Base-by-base conservation (phyloP, 1,140 invertebrate species). In the Dysdera silvatica region DNA sequence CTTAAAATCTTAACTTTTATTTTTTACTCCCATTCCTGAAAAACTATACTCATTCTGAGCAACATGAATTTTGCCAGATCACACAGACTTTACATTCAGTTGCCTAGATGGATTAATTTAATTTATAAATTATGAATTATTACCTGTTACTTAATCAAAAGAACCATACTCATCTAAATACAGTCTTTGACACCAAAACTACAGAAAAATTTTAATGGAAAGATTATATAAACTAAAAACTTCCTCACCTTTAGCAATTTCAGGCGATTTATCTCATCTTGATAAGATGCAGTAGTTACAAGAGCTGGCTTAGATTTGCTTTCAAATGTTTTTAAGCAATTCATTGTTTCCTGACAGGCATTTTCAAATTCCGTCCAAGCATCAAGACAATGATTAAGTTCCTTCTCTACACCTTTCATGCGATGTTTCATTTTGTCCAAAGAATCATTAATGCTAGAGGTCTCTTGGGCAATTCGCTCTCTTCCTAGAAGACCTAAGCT, bases 401-500 rank as follows among this genome's bases (percentile, higher is more conserved):
- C 81, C 63, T 84, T 84, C 68, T 87, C 84, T 0, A 86, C 86
- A 69, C 95, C 88, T 48, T 85, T 84, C 48, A 87, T 85, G 35
- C 88, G 81, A n/a, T 83, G 80, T 73, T 89, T 86, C 0, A 95
- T 71, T n/a, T 84, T 83, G 69, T 93, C 88, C 88, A 89, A 93
- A 68, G 92, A 88, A 35, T 82, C 79, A 67, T 87, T 87, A n/a
- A 95, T 74, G 69, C 91, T 86, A 56, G 87, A 85, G 12, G 89
- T 85, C 72, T 95, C 90, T 71, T 89, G 85, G 40, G 86, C 84
- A 2, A 95, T 86, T 20, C 80, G 80, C 61, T 94, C 89, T 74
- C 90, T 87, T 16, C 91, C 92, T 75, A 93, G 89, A 7, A 83
- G 81, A 2, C 87, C 87, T 12, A 90, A 91, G n/a, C 85, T 87